phyloP scores from a whole-genome alignment of 2,113 vertebrate species.

The Sorex fumeus region DNA sequence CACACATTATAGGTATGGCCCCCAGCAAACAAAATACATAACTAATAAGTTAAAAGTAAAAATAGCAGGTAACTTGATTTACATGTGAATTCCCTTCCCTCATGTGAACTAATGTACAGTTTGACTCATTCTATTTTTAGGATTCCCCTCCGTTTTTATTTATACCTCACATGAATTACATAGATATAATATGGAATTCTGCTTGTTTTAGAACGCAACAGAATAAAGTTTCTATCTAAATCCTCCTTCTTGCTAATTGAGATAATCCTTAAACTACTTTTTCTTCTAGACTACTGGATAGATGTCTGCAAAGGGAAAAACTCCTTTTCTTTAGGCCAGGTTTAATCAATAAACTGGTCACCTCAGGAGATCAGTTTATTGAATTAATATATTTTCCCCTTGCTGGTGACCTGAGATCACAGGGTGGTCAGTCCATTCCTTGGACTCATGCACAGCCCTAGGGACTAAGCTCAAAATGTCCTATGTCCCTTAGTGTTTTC shows the following conservation, averaged over 20 bases:
- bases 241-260: background rate
- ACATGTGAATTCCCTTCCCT: background rate
- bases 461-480: too few relatives aligned
- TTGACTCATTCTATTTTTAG: background rate
- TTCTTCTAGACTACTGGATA: background rate
- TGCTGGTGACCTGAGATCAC: too few relatives aligned
- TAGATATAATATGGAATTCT: background rate
- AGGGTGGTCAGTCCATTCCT: too few relatives aligned
- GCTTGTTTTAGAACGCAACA: background rate
- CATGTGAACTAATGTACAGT: background rate
- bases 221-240: background rate
- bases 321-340: background rate
- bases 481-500: background rate
- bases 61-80: background rate
- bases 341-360: background rate
- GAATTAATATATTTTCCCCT: background rate
- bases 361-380: conserved; percentile 10
- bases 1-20: too few relatives aligned
- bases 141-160: background rate
- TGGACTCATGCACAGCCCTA: too few relatives aligned
- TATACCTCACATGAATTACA: background rate
- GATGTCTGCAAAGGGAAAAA: background rate
- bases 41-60: too few relatives aligned
- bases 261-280: background rate
- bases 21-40: too few relatives aligned